Evolutionary conservation across 1,140 invertebrate species (phyloP).

Genomic region (Drosophila repletoides): DNA sequence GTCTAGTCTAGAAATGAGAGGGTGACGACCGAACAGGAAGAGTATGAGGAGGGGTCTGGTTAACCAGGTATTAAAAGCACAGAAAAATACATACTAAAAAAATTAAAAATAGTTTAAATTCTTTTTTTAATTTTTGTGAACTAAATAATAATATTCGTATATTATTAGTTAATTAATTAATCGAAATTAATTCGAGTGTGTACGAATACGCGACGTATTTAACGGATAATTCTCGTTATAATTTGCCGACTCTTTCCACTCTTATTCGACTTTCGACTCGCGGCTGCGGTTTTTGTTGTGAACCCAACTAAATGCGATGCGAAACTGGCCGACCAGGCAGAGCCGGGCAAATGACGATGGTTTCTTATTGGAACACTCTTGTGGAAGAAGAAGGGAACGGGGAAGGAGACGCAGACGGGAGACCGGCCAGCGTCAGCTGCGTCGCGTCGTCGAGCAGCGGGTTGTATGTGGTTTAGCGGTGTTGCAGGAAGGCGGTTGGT

Average conservation of each 20-base stretch:
- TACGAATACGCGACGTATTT: constrained; percentile 8
- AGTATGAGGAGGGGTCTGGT: constrained; percentile 35
- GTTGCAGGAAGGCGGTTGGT: background rate
- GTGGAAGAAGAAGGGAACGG: constrained; percentile 1
- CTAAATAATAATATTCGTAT: no score
- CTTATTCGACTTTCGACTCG: constrained; percentile 36
- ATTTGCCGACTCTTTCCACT: no score
- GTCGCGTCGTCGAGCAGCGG: constrained; percentile 42
- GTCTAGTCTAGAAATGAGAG: constrained; percentile 9
- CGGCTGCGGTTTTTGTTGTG: constrained; percentile 78
- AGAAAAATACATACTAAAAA: background rate
- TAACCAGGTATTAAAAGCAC: constrained; percentile 44
- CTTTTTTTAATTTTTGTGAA: background rate
- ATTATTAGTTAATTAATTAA: constrained; percentile 33
- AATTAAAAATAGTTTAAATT: background rate
- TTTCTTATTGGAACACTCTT: constrained; percentile 64
- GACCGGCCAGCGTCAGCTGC: constrained; percentile 68
- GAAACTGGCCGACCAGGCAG: constrained; percentile 77
- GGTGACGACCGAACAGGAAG: no score
- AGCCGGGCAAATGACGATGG: constrained; percentile 58
- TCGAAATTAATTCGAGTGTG: constrained; percentile 1
- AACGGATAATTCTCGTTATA: constrained; percentile 16
- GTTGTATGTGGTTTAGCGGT: constrained; percentile 14
- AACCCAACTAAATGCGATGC: constrained; percentile 82
- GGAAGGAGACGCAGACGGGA: constrained; percentile 10